Evolutionary conservation across 2,113 vertebrate genomes (phyloP).

Genomic region (Gopherus flavomarginatus): DNA sequence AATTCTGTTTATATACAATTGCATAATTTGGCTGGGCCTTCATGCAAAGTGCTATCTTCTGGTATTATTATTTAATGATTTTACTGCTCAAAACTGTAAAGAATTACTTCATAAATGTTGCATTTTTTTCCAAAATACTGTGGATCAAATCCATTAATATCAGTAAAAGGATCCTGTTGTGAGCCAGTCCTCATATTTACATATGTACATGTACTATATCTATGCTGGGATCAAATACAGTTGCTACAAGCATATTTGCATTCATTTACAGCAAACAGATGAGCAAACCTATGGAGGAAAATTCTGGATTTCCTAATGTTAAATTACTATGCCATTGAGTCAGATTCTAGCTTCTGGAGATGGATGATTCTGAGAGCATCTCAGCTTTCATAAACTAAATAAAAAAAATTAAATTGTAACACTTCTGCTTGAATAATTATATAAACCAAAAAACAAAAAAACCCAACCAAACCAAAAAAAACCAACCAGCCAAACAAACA

Average conservation of each 20-base stretch:
- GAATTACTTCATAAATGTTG: neutral
- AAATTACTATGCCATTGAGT: neutral
- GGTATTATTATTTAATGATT: neutral
- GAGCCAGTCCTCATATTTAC: neutral
- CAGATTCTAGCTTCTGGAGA: neutral
- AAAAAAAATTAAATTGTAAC: neutral
- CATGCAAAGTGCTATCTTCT: neutral
- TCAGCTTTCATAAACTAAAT: neutral
- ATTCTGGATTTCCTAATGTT: neutral
- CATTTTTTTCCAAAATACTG: neutral
- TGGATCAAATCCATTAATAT: fast-evolving
- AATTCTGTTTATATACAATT: neutral
- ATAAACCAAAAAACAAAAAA: too few relatives aligned
- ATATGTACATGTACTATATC: neutral
- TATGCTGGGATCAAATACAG: neutral
- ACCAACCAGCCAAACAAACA: too few relatives aligned
- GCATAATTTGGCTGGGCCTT: neutral
- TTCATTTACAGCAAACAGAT: neutral
- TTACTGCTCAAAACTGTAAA: neutral
- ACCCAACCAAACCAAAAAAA: too few relatives aligned
- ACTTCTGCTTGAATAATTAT: too few relatives aligned
- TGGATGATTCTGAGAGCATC: neutral
- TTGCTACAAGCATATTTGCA: neutral
- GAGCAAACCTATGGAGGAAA: neutral
- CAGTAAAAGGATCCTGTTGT: neutral